A percentile compares a stretch with the other conserved stretches of the same genome.
Conservation (phyloP, 2,888 invertebrate species). For the Drosophila anomalata region DNA sequence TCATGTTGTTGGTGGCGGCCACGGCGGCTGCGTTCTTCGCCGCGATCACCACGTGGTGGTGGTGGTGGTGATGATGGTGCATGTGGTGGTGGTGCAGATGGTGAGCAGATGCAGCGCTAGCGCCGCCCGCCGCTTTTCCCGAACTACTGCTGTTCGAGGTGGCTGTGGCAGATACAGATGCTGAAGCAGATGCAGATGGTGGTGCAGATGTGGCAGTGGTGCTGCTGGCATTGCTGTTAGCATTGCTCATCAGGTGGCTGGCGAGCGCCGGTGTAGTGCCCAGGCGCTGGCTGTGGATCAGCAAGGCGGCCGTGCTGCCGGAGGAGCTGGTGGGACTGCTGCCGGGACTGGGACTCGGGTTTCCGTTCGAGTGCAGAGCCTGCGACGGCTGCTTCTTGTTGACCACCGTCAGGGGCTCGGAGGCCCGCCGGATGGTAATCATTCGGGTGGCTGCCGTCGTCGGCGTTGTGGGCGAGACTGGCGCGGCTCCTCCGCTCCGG, state of each 20-base stretch:
- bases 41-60: slow-evolving; percentile 73
- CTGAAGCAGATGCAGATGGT: slow-evolving; percentile 8
- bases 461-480: slow-evolving; percentile 36
- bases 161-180: slow-evolving; percentile 33
- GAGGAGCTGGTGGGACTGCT: slow-evolving; percentile 28
- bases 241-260: slow-evolving; percentile 13
- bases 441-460: slow-evolving; percentile 21
- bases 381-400: slow-evolving; percentile 56
- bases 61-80: slow-evolving; percentile 74
- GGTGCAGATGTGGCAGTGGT: slow-evolving; percentile 31
- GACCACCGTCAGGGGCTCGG: slow-evolving; percentile 71
- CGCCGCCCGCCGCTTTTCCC: slow-evolving; percentile 24
- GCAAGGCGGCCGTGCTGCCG: slow-evolving; percentile 59
- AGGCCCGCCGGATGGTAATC: slow-evolving; percentile 62
- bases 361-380: slow-evolving; percentile 31
- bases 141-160: slow-evolving; percentile 32
- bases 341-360: slow-evolving; percentile 38
- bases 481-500: slow-evolving; percentile 37
- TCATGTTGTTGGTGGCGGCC: slow-evolving; percentile 82
- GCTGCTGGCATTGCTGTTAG: slow-evolving; percentile 46
- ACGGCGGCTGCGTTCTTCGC: slow-evolving; percentile 78
- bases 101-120: slow-evolving; percentile 48
- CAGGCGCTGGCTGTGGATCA: slow-evolving; percentile 37
- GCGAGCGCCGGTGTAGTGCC: slow-evolving; percentile 46
- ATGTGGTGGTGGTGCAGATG: slow-evolving; percentile 70